phyloP scores from a whole-genome alignment of 2,888 invertebrate species.

The Heliconius sara region DNA sequence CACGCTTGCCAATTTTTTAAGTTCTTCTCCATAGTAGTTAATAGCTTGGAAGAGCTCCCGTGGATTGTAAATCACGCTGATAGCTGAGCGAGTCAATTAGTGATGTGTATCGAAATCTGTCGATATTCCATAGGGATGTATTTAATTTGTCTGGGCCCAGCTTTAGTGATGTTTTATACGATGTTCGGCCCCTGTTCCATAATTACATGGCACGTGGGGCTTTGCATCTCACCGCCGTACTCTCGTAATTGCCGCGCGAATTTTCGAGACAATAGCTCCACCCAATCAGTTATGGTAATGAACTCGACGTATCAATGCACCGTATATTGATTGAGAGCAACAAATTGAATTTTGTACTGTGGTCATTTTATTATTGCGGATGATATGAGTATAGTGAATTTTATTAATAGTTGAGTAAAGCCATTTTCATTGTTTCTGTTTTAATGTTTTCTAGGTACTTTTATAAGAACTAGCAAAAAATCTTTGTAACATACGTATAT shows the following conservation, averaged over 20 bases:
- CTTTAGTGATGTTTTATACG: constrained; percentile 56
- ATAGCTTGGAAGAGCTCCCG: constrained; percentile 40
- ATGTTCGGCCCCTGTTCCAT: constrained; percentile 64
- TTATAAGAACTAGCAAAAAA: neutral
- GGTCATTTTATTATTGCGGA: constrained; percentile 14
- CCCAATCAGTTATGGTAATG: constrained; percentile 80
- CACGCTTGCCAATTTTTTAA: constrained; percentile 61
- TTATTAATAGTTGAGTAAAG: neutral
- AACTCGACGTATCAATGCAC: constrained; percentile 61
- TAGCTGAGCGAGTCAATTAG: constrained; percentile 68
- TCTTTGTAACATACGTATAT: too few relatives aligned
- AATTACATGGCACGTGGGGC: constrained; percentile 57
- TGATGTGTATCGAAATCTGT: constrained; percentile 67
- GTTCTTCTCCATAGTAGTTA: constrained; percentile 39
- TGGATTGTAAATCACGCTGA: constrained; percentile 51
- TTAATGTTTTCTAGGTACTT: neutral
- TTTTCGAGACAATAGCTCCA: constrained; percentile 60
- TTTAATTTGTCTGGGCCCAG: constrained; percentile 60
- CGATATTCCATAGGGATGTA: constrained; percentile 54
- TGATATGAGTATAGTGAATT: neutral
- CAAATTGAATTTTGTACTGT: constrained; percentile 30
- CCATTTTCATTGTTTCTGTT: neutral
- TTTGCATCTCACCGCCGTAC: constrained; percentile 47
- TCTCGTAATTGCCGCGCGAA: constrained; percentile 58
- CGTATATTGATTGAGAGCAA: constrained; percentile 36